Evolutionary conservation across 2,888 invertebrate species (phyloP), one percentile per base, ranked within the genome.

Genomic region (Buathra laborator): DNA sequence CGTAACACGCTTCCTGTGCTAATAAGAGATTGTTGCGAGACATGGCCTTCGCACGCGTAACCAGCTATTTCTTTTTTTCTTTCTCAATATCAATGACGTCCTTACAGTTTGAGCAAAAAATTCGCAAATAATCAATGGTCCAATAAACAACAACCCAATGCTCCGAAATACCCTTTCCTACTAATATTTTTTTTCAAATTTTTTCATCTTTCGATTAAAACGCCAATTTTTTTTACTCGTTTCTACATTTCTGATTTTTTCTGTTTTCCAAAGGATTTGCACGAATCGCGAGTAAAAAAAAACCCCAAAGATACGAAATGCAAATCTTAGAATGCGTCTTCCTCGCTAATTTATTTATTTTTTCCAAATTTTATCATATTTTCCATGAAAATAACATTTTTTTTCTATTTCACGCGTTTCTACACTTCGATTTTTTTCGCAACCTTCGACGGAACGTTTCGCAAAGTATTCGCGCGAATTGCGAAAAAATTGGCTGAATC

Each of bases 11-110:
- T 37, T 77, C 29, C 43, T 44, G 66, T 67, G 59, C 81, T 81
- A 82, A 85, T 85, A 75, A 70, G 66, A 74, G 81, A 85, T 85
- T 70, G 76, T 81, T 62, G 14, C 24, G 14, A 44, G 29, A 76
- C 24, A 72, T 24, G 2, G 19, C 56, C 56, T 56, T 56, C 10
- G 19, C 10, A 24, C 19, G 3, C 24, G 12, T 10, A 9, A 12
- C 46, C 19, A 9, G 53, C 2, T 9, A 4, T 56, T 56, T 24
- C 10, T 24, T 24, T 24, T 16, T 16, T 16, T 0, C 6, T 53
- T 56, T 24, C 24, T 1, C 19, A 9, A 4, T 24, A 56, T 12
- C 56, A 24, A 12, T 24, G 5, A 10, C 19, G 56, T 16, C 4
- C 3, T 24, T 2, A 10, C 0, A 24, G 12, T 2, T 10, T 4